phyloP scores from a whole-genome alignment of 2,797 vertebrate species.

The Anguilla marmorata region DNA sequence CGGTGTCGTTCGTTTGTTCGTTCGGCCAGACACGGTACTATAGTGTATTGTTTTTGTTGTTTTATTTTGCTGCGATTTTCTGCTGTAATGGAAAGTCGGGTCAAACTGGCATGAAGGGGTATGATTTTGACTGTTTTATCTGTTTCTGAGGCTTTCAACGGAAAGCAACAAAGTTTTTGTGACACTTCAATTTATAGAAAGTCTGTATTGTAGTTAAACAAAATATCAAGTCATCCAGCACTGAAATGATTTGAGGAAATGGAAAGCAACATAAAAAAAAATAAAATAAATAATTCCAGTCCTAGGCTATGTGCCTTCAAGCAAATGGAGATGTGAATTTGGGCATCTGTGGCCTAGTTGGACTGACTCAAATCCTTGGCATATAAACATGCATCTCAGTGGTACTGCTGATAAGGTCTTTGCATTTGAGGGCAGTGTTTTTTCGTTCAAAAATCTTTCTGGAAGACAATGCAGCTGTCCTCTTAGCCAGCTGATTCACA shows the following conservation, averaged over 20 bases:
- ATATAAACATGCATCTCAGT: neutral
- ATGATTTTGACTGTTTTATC: neutral
- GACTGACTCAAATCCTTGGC: neutral
- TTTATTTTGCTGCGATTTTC: neutral
- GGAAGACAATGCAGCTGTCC: neutral
- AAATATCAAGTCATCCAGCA: neutral
- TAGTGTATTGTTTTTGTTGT: neutral
- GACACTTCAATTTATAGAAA: too few relatives aligned
- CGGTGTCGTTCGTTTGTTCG: neutral
- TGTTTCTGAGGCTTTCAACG: too few relatives aligned
- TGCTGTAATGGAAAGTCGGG: neutral
- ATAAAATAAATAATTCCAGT: too few relatives aligned
- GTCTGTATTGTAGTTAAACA: neutral
- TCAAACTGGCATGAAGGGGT: neutral
- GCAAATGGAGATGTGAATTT: neutral
- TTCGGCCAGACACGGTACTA: neutral
- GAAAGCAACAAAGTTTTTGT: neutral
- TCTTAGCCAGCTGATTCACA: neutral
- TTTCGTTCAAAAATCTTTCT: neutral
- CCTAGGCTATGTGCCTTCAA: too few relatives aligned
- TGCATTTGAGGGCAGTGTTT: neutral
- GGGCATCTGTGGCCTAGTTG: conserved; percentile 7
- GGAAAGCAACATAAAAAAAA: neutral
- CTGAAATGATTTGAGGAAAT: neutral
- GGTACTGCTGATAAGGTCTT: neutral